Base-by-base conservation (phyloP, 2,797 vertebrate species). In the Urophycis tenuis region DNA sequence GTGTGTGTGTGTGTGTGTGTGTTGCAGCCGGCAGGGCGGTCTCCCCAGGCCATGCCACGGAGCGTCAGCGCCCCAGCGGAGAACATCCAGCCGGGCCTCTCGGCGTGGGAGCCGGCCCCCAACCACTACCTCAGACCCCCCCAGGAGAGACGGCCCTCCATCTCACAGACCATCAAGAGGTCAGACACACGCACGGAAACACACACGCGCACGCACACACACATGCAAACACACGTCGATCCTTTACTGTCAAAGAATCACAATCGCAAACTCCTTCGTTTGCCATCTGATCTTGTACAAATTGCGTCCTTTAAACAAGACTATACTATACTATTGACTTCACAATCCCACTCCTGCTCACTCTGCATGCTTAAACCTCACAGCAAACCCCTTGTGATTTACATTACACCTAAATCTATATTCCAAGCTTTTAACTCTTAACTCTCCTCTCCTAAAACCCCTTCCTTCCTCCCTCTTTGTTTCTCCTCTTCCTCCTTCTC, bases 131-230 rank as follows among this genome's bases (percentile, higher is more conserved):
- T 95, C 85, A 92, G 95, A 83, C 92, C 93, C 0, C 92, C 84
- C n/a, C 85, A 92, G 41, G 95, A 96, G 79, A 93, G 95, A 73
- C 91, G 95, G 86, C 94, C 93, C 19, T 97, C 96, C 36, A 95
- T 98, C 89, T 96, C 95, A 25, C 94, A 96, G 90, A 96, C 95
- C 82, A 96, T 99, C 90, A 96, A 92, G 88, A 96, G 96, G 97
- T 98, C 84, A 78, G 80, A 77, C 5, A 71, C 75, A 60, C 79
- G 81, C 70, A 70, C 78, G 73, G 75, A 80, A 11, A 73, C 25
- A 77, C 35, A 74, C 74, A 74, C 74, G 75, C 79, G 36, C 60
- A 75, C 69, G 17, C 76, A 77, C 36, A 25, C 78, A 41, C 75
- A 0, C 74, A 11, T 69, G 25, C 49, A 53, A 19, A 7, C 19